Evolutionary conservation across 2,113 vertebrate genomes (phyloP), one percentile per base, ranked within the genome.

Genomic region (Xiphophorus couchianus): DNA sequence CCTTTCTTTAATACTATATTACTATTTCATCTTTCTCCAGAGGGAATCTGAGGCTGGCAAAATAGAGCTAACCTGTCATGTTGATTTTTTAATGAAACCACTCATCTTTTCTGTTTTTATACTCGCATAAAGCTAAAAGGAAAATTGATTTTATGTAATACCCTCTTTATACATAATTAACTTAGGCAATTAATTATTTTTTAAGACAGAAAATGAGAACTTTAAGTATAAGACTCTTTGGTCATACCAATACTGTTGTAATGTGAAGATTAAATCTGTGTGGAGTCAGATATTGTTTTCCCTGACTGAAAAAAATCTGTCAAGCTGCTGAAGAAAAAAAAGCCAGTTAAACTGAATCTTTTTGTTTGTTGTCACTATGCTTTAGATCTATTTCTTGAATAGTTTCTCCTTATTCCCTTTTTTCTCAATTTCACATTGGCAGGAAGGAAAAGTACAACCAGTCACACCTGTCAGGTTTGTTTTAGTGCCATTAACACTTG

Each of bases 41-140:
- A 74, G 39, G 62, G 11, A 67, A 27, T 28, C 62, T 1, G 1
- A 69, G 33, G 76, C 69, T 64, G 30, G 13, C 31, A 68, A 31
- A 70, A 70, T 48, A 61, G n/a, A 67, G 35, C 1, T 31, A 15
- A 7, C 0, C 9, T 3, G 1, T 74, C 73, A 42, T 68, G 65
- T 39, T 71, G 71, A 68, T 62, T 73, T 66, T 66, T 69, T 72
- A 72, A 80, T 83, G 58, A 76, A 80, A 17, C 28, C 6, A 0
- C 63, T 72, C 27, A 19, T 69, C 71, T 58, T 17, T 27, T 39
- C 19, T 37, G 42, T 37, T 71, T 64, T 69, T 75, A 78, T 33
- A 25, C 33, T 35, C 9, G 10, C 33, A 35, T 35, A 35, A 35
- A 35, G 33, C 33, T 35, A 35, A 35, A 35, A 35, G 33, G 33